Percentiles rank a stretch among this genome's conserved stretches.
Conservation (phyloP, 2,888 invertebrate species). For the Pseudanteris insignis region DNA sequence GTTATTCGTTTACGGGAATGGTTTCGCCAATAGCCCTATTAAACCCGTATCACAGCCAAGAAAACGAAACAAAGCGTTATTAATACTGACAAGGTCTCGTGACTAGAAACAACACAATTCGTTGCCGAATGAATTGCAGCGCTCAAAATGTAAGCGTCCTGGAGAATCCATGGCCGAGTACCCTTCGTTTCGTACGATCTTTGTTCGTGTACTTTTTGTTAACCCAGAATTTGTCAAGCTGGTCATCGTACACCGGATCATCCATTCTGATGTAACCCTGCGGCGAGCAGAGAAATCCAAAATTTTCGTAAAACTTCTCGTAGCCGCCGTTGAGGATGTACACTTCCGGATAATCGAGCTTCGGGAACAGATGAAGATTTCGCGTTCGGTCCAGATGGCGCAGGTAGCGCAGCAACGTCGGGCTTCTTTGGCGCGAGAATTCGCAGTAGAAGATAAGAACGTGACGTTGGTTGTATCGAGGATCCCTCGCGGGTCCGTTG, state of each 20-base stretch:
- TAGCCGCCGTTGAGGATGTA: conserved; percentile 93
- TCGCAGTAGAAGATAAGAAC: conserved; percentile 90
- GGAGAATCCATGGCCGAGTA: not conserved
- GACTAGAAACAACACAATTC: not conserved
- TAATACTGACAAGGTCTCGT: not conserved
- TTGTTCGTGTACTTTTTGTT: conserved; percentile 1
- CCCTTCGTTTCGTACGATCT: not conserved
- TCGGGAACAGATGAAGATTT: conserved; percentile 85
- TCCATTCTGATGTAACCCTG: conserved; percentile 4
- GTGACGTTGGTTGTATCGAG: not conserved
- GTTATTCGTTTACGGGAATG: conserved; percentile 1
- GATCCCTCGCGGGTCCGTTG: not conserved
- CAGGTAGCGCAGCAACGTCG: conserved; percentile 86
- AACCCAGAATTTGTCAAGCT: conserved; percentile 3
- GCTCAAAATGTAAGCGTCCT: conserved; percentile 2
- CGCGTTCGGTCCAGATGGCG: conserved; percentile 82
- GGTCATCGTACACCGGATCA: conserved; percentile 7
- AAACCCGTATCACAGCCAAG: not conserved
- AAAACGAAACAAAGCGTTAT: not conserved
- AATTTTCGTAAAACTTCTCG: conserved; percentile 78
- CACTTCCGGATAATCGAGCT: conserved; percentile 88
- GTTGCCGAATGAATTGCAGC: not conserved
- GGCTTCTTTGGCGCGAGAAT: conserved; percentile 95
- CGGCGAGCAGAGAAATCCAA: not conserved
- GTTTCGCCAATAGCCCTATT: conserved; percentile 21